A percentile compares a stretch with the other conserved stretches of the same genome.
phyloP scores from a whole-genome alignment of 2,888 invertebrate genomes.

The Aleiodes alternator region DNA sequence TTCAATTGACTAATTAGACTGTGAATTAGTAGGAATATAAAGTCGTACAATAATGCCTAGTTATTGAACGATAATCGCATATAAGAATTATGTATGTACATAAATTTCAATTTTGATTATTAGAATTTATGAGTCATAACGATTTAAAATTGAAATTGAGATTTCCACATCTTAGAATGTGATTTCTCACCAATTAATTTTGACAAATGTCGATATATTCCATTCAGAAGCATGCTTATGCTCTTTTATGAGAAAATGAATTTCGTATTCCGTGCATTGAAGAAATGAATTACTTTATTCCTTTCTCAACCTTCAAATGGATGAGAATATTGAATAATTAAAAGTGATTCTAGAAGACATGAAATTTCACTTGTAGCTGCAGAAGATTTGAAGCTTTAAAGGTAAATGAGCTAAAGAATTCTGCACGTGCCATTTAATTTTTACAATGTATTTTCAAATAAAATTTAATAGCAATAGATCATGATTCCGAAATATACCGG shows the following conservation, averaged over 20 bases:
- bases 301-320: not conserved
- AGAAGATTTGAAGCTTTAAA: constrained; percentile 12
- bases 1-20: constrained; percentile 40
- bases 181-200: constrained; percentile 54
- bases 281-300: too few species aligned
- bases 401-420: not conserved
- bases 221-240: constrained; percentile 49
- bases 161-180: constrained; percentile 59
- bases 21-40: constrained; percentile 41
- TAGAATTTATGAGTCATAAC: constrained; percentile 47
- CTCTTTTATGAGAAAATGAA: constrained; percentile 36
- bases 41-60: constrained; percentile 37
- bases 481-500: too few species aligned
- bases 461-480: not conserved
- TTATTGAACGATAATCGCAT: constrained; percentile 35
- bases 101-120: constrained; percentile 15
- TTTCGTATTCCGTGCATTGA: too few species aligned
- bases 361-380: not conserved
- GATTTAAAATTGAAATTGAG: constrained; percentile 53
- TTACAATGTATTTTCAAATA: not conserved
- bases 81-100: constrained; percentile 37
- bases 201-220: constrained; percentile 51
- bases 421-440: not conserved
- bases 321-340: not conserved
- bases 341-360: not conserved